Percentiles rank a stretch among this genome's conserved stretches.
These are phyloP conservation scores for Acronicta aceris DNA, from an alignment of 2,888 invertebrate species.

Conservation along the genomic window DNA sequence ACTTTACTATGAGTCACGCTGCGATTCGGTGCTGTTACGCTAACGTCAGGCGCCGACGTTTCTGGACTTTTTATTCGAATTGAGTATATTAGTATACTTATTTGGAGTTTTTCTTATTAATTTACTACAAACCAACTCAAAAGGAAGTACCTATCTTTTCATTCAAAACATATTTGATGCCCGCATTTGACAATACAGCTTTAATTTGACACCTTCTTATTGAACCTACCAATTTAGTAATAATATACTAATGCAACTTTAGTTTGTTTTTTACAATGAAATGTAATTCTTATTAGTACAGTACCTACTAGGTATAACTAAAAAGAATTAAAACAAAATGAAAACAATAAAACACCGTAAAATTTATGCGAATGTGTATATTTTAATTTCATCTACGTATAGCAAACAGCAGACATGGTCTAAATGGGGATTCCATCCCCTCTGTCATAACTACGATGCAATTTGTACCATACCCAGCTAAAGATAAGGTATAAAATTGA, in stretches of 20 bases:
- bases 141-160: too few relatives aligned
- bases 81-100: too few relatives aligned
- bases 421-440: constrained; percentile 75
- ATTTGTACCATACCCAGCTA: fast-evolving
- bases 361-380: constrained; percentile 65
- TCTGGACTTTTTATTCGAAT: too few relatives aligned
- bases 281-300: too few relatives aligned
- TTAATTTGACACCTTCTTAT: too few relatives aligned
- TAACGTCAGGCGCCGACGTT: constrained; percentile 61
- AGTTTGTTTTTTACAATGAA: neutral
- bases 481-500: constrained; percentile 26
- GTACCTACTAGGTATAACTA: too few relatives aligned
- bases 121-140: too few relatives aligned
- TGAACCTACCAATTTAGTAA: too few relatives aligned
- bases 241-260: too few relatives aligned
- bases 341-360: constrained; percentile 20
- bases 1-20: constrained; percentile 83
- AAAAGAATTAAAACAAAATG: neutral
- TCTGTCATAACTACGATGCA: constrained; percentile 34
- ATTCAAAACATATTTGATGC: too few relatives aligned
- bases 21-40: constrained; percentile 64
- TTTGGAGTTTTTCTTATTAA: too few relatives aligned
- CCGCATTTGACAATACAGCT: too few relatives aligned
- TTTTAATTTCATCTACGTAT: constrained; percentile 73
- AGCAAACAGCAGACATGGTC: constrained; percentile 63